Percentiles rank a stretch among this genome's conserved stretches.
Conservation (phyloP, 2,888 invertebrate genomes). For the Apodemia zela region DNA sequence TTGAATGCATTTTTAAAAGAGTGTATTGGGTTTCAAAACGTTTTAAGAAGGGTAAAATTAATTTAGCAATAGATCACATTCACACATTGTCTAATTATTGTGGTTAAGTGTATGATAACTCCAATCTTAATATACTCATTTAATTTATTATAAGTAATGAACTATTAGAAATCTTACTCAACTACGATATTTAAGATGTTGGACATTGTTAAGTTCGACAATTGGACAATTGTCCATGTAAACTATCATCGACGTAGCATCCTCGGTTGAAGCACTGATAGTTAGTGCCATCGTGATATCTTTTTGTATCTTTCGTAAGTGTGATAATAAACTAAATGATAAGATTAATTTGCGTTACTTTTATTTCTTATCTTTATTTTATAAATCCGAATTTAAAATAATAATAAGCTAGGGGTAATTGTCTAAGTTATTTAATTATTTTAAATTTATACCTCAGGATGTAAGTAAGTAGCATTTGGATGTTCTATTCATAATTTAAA, state of each 20-base stretch:
- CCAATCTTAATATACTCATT: slow-evolving; percentile 9
- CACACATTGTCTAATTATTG: not conserved
- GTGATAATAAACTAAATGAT: slow-evolving; percentile 76
- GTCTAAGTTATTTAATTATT: no score
- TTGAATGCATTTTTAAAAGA: no score
- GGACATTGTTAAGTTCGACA: not conserved
- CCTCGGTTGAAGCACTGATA: slow-evolving; percentile 73
- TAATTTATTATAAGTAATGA: slow-evolving; percentile 13
- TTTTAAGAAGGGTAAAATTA: no score
- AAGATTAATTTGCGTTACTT: slow-evolving; percentile 53
- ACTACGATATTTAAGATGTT: slow-evolving; percentile 14
- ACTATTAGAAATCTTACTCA: slow-evolving; percentile 15
- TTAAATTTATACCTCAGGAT: no score
- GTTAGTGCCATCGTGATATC: slow-evolving; percentile 79
- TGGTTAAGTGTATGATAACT: not conserved
- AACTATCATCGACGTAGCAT: slow-evolving; percentile 43
- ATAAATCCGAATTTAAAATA: not conserved
- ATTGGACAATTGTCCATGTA: slow-evolving; percentile 29
- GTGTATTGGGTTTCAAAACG: no score
- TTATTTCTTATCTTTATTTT: slow-evolving; percentile 14
- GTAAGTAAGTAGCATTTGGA: no score
- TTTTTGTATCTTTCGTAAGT: slow-evolving; percentile 77
- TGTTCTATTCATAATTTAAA: no score
- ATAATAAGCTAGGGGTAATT: no score
- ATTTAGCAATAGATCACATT: not conserved